Percentiles rank a stretch among this genome's conserved stretches.
These are phyloP conservation scores for Zoroaster sp. DNA, from an alignment of 53 echinoderm and acorn worm genomes.

Conservation along the genomic window DNA sequence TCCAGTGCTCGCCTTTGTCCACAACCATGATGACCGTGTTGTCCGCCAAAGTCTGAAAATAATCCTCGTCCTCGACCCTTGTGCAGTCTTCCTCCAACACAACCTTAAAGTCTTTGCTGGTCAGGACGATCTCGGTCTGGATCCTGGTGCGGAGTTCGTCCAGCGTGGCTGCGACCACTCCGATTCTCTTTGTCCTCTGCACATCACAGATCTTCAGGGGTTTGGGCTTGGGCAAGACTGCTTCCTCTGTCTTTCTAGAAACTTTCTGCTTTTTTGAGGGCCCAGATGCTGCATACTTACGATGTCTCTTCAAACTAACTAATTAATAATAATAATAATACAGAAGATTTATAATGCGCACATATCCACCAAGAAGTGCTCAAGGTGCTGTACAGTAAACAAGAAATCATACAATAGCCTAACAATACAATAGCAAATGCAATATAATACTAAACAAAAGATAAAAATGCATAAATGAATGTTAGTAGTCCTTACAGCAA, in stretches of 20 bases:
- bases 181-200: not conserved
- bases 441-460: no score
- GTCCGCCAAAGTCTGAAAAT: constrained; percentile 44
- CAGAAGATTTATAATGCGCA: no score
- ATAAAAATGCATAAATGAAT: no score
- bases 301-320: no score
- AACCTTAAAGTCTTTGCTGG: constrained; percentile 21
- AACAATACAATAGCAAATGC: no score
- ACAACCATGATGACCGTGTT: constrained; percentile 44
- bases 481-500: no score
- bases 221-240: not conserved
- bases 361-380: no score
- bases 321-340: no score
- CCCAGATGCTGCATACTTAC: no score
- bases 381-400: no score
- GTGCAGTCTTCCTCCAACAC: constrained; percentile 61
- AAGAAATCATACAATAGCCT: no score
- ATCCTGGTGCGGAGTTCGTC: constrained; percentile 29
- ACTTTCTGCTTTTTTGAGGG: not conserved
- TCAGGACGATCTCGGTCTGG: not conserved
- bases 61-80: constrained; percentile 38
- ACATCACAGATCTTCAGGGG: constrained; percentile 37
- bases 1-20: constrained; percentile 9
- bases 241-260: not conserved
- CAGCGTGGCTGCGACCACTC: constrained; percentile 36